A percentile compares a stretch with the other conserved stretches of the same genome.
phyloP scores from a whole-genome alignment of 2,113 vertebrate species.

The Cavia porcellus region DNA sequence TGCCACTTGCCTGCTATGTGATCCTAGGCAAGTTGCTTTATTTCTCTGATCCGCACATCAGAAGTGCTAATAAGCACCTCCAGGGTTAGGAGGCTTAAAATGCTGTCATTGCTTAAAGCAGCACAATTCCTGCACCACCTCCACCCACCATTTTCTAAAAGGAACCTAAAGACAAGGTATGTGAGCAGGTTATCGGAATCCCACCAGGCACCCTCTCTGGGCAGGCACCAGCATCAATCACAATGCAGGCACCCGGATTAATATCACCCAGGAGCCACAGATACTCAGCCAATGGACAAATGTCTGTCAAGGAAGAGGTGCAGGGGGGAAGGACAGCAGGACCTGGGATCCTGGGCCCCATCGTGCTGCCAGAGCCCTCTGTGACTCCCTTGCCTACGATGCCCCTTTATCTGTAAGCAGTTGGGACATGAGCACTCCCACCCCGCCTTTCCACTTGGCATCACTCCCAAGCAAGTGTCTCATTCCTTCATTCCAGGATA shows the following conservation, averaged over 20 bases:
- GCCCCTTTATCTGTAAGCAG: background rate
- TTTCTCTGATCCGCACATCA: background rate
- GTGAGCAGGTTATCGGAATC: background rate
- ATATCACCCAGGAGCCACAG: background rate
- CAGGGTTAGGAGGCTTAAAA: background rate
- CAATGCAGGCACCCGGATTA: background rate
- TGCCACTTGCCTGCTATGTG: background rate
- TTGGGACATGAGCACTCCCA: background rate
- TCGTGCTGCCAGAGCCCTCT: background rate
- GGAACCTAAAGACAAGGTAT: fast-evolving
- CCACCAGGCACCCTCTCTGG: background rate
- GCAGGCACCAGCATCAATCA: background rate
- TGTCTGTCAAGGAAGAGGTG: background rate
- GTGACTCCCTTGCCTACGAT: background rate
- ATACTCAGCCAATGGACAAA: background rate
- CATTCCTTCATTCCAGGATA: background rate
- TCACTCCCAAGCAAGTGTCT: background rate
- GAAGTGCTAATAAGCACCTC: background rate
- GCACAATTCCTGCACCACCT: background rate
- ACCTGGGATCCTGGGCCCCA: background rate
- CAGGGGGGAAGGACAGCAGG: background rate
- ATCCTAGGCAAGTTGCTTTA: background rate
- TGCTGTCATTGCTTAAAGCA: background rate
- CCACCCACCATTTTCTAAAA: background rate
- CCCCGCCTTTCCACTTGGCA: background rate